Evolutionary conservation across 2,797 vertebrate species (phyloP), one percentile per base, ranked within the genome.

Genomic region (Syngnathus rostellatus): DNA sequence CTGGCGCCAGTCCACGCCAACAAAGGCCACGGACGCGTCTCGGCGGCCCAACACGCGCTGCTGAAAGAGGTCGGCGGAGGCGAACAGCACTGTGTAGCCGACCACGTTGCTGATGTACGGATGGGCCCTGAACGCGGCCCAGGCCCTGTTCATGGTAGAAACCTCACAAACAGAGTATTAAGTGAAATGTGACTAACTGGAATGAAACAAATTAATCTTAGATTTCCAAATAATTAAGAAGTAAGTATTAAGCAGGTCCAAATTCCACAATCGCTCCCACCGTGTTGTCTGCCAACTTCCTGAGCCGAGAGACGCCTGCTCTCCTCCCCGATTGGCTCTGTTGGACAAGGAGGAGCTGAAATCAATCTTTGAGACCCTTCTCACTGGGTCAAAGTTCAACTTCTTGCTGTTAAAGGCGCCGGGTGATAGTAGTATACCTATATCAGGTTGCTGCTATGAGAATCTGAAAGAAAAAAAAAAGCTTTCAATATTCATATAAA

Each of bases 1-100:
- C 75, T 92, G 91, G 59, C 72, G 8, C 91, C 74, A 91, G 67
- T 92, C 23, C 23, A 91, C 77, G 43, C 51, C 67, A n/a, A 39
- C n/a, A 9, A 64, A 59, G 5, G 58, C 69, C n/a, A 73, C 71
- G 1, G 73, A 31, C 50, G 72, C 71, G 62, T 72, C 68, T 19
- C 81, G 10, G 8, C 40, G 12, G 6, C 60, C 79, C 68, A 92
- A 72, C 69, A 88, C 64, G 10, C 82, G 81, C 77, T 93, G 91
- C 75, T 93, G 92, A 60, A 93, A 89, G 39, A 93, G 72, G 79
- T 93, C 92, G 21, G 92, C 92, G 0, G 90, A 88, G 61, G 91
- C 88, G 3, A 92, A 93, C 69, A 93, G 80, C 0, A 84, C 17
- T 6, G 91, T 92, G 86, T 92, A 93, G 64, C 91, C 91, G 51